phyloP scores from a whole-genome alignment of 2,113 vertebrate genomes.

The Rhipidura dahli region DNA sequence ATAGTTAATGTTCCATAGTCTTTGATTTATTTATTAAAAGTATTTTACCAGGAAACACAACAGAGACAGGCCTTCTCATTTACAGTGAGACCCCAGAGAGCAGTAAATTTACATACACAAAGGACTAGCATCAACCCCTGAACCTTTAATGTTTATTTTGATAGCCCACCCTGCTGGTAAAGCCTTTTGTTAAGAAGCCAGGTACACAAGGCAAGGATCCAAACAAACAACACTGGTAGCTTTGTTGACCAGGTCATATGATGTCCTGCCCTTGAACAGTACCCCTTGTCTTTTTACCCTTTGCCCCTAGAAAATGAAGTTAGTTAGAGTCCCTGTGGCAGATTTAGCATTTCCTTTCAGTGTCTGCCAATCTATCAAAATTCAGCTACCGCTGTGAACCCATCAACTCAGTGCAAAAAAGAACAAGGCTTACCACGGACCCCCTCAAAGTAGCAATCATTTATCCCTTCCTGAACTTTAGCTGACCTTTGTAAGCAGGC shows the following conservation, averaged over 20 bases:
- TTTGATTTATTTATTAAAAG: constrained; percentile 84
- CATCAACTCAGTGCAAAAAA: constrained; percentile 84
- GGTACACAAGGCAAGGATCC: constrained; percentile 74
- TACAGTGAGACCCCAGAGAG: constrained; percentile 73
- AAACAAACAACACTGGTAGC: constrained; percentile 71
- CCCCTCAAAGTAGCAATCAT: constrained; percentile 86
- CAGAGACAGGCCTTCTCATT: constrained; percentile 78
- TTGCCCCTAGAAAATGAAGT: constrained; percentile 70
- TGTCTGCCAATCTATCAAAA: constrained; percentile 95
- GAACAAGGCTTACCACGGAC: constrained; percentile 86
- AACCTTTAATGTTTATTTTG: constrained; percentile 83
- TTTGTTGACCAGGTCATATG: constrained; percentile 70
- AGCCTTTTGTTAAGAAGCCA: constrained; percentile 77
- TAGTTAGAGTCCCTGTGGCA: constrained; percentile 70
- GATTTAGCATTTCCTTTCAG: constrained; percentile 88
- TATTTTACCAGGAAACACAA: constrained; percentile 78
- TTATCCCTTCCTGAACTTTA: constrained; percentile 93
- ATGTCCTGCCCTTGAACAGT: constrained; percentile 71
- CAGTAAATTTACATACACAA: constrained; percentile 81
- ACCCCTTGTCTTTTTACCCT: constrained; percentile 63
- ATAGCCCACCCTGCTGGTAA: constrained; percentile 72
- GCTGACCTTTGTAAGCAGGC: constrained; percentile 85
- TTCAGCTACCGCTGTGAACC: constrained; percentile 89
- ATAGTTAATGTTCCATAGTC: constrained; percentile 62
- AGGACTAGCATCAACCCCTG: constrained; percentile 74